A percentile compares a stretch with the other conserved stretches of the same genome.
These are phyloP conservation scores for Mimumesa dahlbomi DNA, from an alignment of 2,888 invertebrate genomes.

Conservation along the genomic window DNA sequence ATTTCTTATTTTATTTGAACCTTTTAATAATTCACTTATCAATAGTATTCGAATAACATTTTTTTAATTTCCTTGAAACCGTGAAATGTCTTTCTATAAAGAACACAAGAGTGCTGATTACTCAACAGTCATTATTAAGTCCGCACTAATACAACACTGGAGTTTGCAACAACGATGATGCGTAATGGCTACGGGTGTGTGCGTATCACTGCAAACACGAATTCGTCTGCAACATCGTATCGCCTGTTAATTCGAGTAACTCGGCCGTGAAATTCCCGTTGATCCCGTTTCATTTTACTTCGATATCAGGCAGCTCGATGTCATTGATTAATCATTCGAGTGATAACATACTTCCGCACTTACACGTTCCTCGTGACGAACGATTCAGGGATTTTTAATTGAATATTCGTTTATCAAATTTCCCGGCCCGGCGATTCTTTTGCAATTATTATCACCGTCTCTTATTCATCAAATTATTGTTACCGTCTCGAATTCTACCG, in stretches of 20 bases:
- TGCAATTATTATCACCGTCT: too few species aligned
- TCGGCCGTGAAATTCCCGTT: conserved; percentile 34
- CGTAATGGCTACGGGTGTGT: too few species aligned
- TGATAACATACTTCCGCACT: conserved; percentile 10
- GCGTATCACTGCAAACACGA: conserved; percentile 18
- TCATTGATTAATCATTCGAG: conserved; percentile 20
- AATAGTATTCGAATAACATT: background rate
- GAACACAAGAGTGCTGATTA: too few species aligned
- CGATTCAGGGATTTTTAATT: too few species aligned
- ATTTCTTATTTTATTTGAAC: too few species aligned
- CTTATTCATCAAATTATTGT: too few species aligned
- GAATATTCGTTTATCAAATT: too few species aligned
- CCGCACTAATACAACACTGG: conserved; percentile 4
- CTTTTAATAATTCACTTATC: background rate
- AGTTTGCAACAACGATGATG: conserved; percentile 16
- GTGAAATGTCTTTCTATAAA: too few species aligned
- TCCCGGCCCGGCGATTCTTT: too few species aligned
- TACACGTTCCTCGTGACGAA: background rate
- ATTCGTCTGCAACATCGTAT: background rate
- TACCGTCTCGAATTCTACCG: too few species aligned
- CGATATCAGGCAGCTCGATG: background rate
- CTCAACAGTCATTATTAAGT: conserved; percentile 14
- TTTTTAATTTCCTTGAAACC: background rate
- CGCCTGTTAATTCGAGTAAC: conserved; percentile 25
- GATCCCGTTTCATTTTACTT: conserved; percentile 34